phyloP scores from a whole-genome alignment of 2,113 vertebrate genomes.

The Pleuronectes platessa region DNA sequence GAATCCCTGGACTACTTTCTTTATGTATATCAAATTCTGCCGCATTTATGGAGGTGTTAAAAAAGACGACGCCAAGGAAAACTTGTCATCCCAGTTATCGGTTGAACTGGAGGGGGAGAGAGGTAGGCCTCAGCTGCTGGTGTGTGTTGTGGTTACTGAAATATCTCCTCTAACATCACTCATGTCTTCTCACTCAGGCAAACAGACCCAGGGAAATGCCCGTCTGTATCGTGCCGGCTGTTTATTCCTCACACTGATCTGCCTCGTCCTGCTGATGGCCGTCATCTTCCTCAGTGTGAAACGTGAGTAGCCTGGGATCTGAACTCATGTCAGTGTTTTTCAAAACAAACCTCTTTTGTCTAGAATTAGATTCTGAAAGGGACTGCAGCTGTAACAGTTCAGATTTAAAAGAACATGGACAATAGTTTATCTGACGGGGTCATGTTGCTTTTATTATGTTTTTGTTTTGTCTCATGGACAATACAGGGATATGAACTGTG shows the following conservation, averaged over 20 bases:
- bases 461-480: background rate
- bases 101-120: constrained; percentile 52
- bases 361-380: background rate
- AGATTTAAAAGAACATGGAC: background rate
- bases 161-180: background rate
- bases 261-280: constrained; percentile 64
- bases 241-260: constrained; percentile 57
- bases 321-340: background rate
- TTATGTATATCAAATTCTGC: constrained; percentile 79
- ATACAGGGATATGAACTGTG: background rate
- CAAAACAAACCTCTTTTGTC: background rate
- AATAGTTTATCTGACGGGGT: background rate
- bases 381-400: background rate
- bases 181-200: constrained; percentile 6
- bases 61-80: constrained; percentile 36
- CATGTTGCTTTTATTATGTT: background rate
- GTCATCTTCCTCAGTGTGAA: constrained; percentile 59
- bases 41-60: constrained; percentile 48
- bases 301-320: constrained; percentile 68
- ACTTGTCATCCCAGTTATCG: constrained; percentile 39
- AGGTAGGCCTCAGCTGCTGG: constrained; percentile 42
- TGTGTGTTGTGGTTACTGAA: background rate
- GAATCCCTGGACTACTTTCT: constrained; percentile 10
- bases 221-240: constrained; percentile 56
- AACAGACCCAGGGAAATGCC: constrained; percentile 6